Conservation (phyloP, 2,113 vertebrate species). For the Pimephales promelas region DNA sequence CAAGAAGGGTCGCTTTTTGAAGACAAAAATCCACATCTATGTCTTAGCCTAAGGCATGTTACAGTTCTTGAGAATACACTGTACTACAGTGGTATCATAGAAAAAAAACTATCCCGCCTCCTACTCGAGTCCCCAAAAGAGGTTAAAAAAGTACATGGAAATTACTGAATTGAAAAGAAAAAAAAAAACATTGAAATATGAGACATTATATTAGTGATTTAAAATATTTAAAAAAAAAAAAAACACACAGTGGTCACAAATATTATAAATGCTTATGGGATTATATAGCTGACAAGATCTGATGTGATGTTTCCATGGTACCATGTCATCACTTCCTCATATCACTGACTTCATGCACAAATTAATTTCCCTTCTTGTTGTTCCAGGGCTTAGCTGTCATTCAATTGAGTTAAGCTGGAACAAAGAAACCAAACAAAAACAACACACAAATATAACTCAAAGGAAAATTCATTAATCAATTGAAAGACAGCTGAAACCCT, state of each 20-base stretch:
- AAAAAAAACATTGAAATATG: constrained; percentile 50
- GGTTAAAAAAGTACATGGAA: constrained; percentile 38
- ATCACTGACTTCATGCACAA: constrained; percentile 39
- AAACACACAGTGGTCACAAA: constrained; percentile 69
- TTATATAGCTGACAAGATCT: constrained; percentile 48
- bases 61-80: constrained; percentile 25
- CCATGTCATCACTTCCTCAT: constrained; percentile 37
- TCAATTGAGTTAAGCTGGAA: background rate
- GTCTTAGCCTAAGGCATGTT: constrained; percentile 33
- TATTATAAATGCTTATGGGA: constrained; percentile 56
- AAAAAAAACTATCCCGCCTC: constrained; percentile 54
- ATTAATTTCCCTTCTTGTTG: constrained; percentile 47
- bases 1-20: constrained; percentile 9
- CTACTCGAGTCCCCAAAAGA: constrained; percentile 54
- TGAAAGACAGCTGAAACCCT: too few species aligned
- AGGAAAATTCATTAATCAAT: constrained; percentile 15
- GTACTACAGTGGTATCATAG: constrained; percentile 38
- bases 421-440: background rate
- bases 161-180: constrained; percentile 34
- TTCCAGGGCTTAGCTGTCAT: constrained; percentile 37
- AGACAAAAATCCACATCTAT: constrained; percentile 36
- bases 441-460: constrained; percentile 3
- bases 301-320: constrained; percentile 48
- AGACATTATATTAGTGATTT: constrained; percentile 57
- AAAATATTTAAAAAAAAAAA: constrained; percentile 9